These are phyloP conservation scores for Sebastes kiyomatsui DNA, from an alignment of 2,797 vertebrate species.

Conservation along the genomic window DNA sequence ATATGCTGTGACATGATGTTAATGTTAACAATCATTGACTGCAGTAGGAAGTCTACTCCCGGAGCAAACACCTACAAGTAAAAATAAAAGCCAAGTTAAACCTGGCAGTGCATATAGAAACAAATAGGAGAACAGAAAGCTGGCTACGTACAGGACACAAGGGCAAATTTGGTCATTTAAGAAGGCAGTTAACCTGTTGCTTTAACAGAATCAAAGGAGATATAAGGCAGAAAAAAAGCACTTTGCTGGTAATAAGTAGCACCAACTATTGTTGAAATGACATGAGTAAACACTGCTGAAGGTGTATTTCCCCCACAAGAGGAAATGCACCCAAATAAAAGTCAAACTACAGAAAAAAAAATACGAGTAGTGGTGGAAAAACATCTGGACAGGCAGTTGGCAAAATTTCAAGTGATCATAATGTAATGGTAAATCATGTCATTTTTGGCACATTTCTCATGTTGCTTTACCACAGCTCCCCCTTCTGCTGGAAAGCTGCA, in stretches of 20 bases:
- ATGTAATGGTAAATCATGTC: slow-evolving; percentile 40
- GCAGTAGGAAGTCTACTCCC: slow-evolving; percentile 27
- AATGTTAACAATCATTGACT: slow-evolving; percentile 37
- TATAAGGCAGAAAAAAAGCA: slow-evolving; percentile 72
- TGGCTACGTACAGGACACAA: slow-evolving; percentile 25
- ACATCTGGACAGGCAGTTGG: slow-evolving; percentile 46
- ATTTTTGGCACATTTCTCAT: slow-evolving; percentile 73
- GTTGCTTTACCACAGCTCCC: slow-evolving; percentile 53
- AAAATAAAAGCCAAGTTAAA: slow-evolving; percentile 55
- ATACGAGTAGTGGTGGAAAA: slow-evolving; percentile 13
- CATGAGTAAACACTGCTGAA: slow-evolving; percentile 35
- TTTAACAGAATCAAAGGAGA: slow-evolving; percentile 62
- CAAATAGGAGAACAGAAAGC: slow-evolving; percentile 26
- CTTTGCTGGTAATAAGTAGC: slow-evolving; percentile 78
- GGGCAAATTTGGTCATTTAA: slow-evolving; percentile 67
- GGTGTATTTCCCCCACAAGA: slow-evolving; percentile 27
- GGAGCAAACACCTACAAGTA: slow-evolving; percentile 36
- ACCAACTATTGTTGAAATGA: slow-evolving; percentile 68
- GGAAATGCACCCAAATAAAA: slow-evolving; percentile 34
- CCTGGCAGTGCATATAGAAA: slow-evolving; percentile 59
- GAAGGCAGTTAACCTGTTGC: slow-evolving; percentile 73
- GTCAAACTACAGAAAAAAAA: slow-evolving; percentile 3
- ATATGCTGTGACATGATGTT: slow-evolving; percentile 14
- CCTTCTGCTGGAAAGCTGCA: slow-evolving; percentile 52
- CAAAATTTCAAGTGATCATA: slow-evolving; percentile 57